Base-by-base conservation (phyloP, 2,888 invertebrate genomes). In the Coelinius sp. region DNA sequence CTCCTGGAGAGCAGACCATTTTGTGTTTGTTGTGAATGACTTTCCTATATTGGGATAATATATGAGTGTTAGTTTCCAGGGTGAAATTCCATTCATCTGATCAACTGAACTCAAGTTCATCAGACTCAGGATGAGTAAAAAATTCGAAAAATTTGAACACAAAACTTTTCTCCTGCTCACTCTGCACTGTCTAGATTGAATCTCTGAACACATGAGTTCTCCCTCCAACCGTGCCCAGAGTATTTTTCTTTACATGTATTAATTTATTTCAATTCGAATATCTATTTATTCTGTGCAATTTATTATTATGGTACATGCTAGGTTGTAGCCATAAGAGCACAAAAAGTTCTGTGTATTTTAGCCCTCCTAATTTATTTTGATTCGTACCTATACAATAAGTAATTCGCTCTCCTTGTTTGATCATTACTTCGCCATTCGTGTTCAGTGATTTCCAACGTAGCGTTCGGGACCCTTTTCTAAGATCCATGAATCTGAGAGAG, bases 1-100 rank as follows among this genome's bases (percentile, higher is more conserved):
- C 41, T 41, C 41, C 12, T 41, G 41, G 41, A 41, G 10, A 41
- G 41, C 41, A 12, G 10, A 1, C 38, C 52, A 17, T 14, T 25
- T 68, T 68, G 25, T 12, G 68, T 52, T 38, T 31, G 41, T 35
- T 31, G 49, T 56, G 35, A 49, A 35, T n/a, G 20, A 8, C 31
- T 68, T 22, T 17, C 20, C 49, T 49, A 49, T 1, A 49, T 2
- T 41, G 41, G 8, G 41, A 41, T 27, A 27, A 27, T 5, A 27
- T 27, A 7, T 27, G 3, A 27, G 7, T 27, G 3, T 5, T 7
- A 27, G 7, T 27, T 27, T 5, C 41, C 12, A 41, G 41, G n/a
- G 41, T 41, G 7, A 41, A n/a, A 41, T 5, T 41, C 41, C 41
- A 8, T 41, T 41, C 7, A 8, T 12, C 41, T 12, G 41, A 12